phyloP scores from a whole-genome alignment of 2,888 invertebrate genomes.

The Agriopis leucophaearia region DNA sequence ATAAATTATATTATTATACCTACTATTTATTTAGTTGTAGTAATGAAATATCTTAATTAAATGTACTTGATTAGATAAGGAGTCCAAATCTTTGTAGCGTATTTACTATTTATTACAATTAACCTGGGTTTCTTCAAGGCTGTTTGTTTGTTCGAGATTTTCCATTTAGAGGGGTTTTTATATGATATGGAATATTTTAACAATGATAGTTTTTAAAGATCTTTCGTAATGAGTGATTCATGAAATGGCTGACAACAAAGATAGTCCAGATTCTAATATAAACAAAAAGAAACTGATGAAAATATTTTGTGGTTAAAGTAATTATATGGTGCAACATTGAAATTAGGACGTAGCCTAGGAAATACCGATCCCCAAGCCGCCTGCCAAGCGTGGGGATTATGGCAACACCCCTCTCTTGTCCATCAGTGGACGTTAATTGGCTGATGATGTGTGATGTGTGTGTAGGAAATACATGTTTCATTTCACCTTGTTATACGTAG shows the following conservation, averaged over 20 bases:
- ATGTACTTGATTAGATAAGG: constrained; percentile 6
- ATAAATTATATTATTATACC: no score
- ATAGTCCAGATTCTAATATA: not conserved
- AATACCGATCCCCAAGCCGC: no score
- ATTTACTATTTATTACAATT: constrained; percentile 2
- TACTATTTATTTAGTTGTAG: constrained; percentile 15
- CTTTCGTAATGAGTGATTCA: not conserved
- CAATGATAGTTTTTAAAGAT: not conserved
- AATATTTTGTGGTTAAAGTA: not conserved
- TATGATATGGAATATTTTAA: constrained; percentile 7
- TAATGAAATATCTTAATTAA: constrained; percentile 11
- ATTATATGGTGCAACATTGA: not conserved
- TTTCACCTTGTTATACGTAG: no score
- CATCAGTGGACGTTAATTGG: no score
- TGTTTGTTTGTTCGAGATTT: constrained; percentile 2
- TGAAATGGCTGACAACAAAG: not conserved
- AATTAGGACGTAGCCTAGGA: no score
- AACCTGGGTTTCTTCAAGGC: constrained; percentile 18
- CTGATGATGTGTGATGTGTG: no score
- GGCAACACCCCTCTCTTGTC: no score
- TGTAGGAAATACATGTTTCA: no score
- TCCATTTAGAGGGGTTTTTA: constrained; percentile 4
- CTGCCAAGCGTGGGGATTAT: no score
- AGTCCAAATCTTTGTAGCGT: not conserved
- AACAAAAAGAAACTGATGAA: not conserved